Conservation (phyloP, 2,797 vertebrate genomes). For the Schizothorax lantsangensis region DNA sequence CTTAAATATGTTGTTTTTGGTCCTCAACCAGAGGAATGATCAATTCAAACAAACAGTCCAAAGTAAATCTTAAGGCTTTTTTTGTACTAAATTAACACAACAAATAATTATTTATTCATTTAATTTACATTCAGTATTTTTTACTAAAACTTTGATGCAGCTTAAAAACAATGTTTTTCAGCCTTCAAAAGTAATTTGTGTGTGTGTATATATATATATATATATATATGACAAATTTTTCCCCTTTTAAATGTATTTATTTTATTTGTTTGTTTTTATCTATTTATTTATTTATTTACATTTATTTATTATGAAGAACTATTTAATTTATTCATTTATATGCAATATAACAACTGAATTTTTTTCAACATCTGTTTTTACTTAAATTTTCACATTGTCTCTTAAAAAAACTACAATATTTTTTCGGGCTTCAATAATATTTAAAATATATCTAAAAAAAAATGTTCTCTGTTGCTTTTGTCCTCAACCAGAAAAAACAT, state of each 20-base stretch:
- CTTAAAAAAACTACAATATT: background rate
- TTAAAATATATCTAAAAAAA: background rate
- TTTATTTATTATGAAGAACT: too few species aligned
- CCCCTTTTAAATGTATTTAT: too few species aligned
- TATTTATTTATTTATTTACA: too few species aligned
- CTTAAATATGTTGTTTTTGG: background rate
- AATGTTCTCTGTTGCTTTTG: background rate
- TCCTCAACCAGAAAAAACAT: background rate
- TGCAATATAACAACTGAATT: background rate
- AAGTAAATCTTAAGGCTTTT: background rate
- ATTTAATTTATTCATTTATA: background rate
- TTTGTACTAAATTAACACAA: background rate
- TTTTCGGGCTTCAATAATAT: background rate
- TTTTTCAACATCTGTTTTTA: background rate
- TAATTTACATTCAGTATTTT: background rate
- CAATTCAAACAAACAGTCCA: background rate
- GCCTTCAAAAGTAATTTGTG: too few species aligned
- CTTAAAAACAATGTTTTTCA: background rate
- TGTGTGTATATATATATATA: too few species aligned
- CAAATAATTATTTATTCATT: background rate
- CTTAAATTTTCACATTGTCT: background rate
- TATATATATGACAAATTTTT: too few species aligned
- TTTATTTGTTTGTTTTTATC: too few species aligned
- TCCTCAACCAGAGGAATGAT: background rate
- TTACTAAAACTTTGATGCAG: background rate